Base-by-base conservation (phyloP, 2,113 vertebrate species). In the Paralichthys olivaceus region DNA sequence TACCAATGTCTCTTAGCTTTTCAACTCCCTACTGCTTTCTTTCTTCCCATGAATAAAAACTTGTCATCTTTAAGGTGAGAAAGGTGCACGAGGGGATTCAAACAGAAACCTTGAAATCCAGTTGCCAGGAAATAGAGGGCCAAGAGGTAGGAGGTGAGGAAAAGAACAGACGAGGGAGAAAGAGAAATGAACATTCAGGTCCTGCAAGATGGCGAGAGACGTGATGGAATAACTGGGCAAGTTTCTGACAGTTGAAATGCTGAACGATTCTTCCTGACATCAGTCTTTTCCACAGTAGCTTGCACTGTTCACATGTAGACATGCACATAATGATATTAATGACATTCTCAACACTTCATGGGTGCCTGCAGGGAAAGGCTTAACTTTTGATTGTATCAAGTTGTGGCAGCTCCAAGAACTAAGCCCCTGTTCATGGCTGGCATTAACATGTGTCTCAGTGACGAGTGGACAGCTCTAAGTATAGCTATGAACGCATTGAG, bases 381-480 rank as follows among this genome's bases (percentile, higher is more conserved):
- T 29, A 49, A 20, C 28, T 69, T 79, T 76, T 61, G 57, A 66
- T 49, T 57, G 23, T 53, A 34, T 58, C 66, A 72, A 40, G 23
- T 78, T 77, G 14, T 73, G 70, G 70, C 65, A 80, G 63, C 69
- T 80, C 68, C 57, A 45, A 59, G 64, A 76, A 65, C 58, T 65
- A 7, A 51, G 17, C 7, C 25, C 8, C 8, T 47, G 61, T 19
- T 62, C 34, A 62, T 15, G 26, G 7, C 43, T 65, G 43, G 25
- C 25, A 20, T 26, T 26, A 64, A 64, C 9, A 28, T 47, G n/a
- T 15, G 8, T 62, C 40, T 28, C 3, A 19, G 3, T 64, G 23
- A 64, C 15, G 43, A 13, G 15, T 47, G 22, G 23, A 47, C 61
- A 47, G n/a, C 34, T 45, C 12, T 43, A 9, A 29, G 14, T n/a